Base-by-base conservation (phyloP, 1,140 invertebrate genomes). In the Procambarus virginalis region DNA sequence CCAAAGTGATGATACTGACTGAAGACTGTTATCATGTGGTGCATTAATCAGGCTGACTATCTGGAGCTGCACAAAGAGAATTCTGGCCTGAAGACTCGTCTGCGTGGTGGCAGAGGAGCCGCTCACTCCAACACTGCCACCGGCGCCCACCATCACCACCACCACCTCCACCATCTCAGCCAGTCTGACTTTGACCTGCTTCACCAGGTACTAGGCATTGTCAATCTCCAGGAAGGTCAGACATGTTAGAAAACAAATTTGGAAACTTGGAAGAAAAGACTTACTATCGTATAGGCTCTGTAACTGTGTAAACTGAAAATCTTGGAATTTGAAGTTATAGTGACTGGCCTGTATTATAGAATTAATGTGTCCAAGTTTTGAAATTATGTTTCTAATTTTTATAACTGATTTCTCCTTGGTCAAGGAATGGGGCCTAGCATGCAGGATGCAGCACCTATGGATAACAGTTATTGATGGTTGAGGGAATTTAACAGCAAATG, bases 51-150 rank as follows among this genome's bases (percentile, higher is more conserved):
- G 91, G 84, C 91, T 22, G 86, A 91, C 87, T 91, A 83, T 77
- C 83, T 91, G 87, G 91, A 89, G 83, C 91, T 91, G 49, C 91
- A 91, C 83, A 89, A 89, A 82, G 91, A 91, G 48, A 84, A 91
- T 70, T 81, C 84, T 22, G 86, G 83, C 78, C 91, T 91, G 20
- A 89, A 84, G 88, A 84, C 81, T 49, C 81, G 76, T 48, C 80
- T 89, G 55, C 70, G 58, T 49, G 81, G 81, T 46, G 73, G 58
- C 34, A 60, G 34, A 64, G 79, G 17, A 9, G 20, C 51, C 34
- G 49, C 79, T 46, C 34, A 34, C 34, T 88, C 86, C 48, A 89
- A 82, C 80, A 58, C 86, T 17, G 70, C 48, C 64, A 83, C 79
- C 64, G 79, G 86, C 22, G 55, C 80, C 51, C 73, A 82, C 80